These are phyloP conservation scores for Melinaea menophilus DNA, from an alignment of 2,888 invertebrate genomes.

Conservation along the genomic window DNA sequence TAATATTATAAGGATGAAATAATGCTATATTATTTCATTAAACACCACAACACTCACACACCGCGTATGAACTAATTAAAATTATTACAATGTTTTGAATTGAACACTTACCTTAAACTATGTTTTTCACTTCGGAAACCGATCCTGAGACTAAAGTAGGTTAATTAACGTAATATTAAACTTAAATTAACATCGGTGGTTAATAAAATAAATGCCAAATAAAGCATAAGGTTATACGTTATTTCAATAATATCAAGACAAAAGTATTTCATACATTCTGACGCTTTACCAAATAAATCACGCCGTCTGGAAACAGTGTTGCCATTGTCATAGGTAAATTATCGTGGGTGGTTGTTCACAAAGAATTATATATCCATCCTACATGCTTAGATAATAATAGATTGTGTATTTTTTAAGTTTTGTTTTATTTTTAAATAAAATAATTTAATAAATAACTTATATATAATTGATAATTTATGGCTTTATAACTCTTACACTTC, in stretches of 20 bases:
- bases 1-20: background rate
- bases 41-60: background rate
- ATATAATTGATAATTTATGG: too few species aligned
- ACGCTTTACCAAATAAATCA: slow-evolving; percentile 33
- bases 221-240: slow-evolving; percentile 64
- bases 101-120: slow-evolving; percentile 55
- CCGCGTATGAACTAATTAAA: slow-evolving; percentile 50
- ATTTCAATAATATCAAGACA: slow-evolving; percentile 65
- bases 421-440: too few species aligned
- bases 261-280: slow-evolving; percentile 30
- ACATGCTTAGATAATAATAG: too few species aligned
- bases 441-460: too few species aligned
- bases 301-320: slow-evolving; percentile 24
- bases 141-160: slow-evolving; percentile 40
- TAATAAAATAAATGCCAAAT: slow-evolving; percentile 59
- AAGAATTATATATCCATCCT: too few species aligned
- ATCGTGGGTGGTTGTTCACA: too few species aligned
- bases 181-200: slow-evolving; percentile 46
- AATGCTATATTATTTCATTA: background rate
- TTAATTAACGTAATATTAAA: slow-evolving; percentile 33
- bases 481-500: too few species aligned
- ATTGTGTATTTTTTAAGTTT: too few species aligned
- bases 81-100: slow-evolving; percentile 61
- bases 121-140: slow-evolving; percentile 37
- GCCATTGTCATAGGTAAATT: background rate